Evolutionary conservation across 1,140 invertebrate species (phyloP), one percentile per base, ranked within the genome.

Genomic region (Druon quercuslanigerum): DNA sequence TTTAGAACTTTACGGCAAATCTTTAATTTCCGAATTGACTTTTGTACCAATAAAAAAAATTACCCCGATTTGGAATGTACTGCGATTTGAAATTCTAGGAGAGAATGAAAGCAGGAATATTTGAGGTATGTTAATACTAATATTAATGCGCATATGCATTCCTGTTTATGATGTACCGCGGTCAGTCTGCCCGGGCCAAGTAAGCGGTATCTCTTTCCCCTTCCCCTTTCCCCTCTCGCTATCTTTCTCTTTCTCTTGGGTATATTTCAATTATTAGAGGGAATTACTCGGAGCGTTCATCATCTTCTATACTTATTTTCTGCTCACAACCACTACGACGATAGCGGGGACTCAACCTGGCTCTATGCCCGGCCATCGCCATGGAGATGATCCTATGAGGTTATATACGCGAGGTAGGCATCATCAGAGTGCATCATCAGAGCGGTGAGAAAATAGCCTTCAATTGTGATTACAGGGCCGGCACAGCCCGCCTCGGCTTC

Each of bases 181-280:
- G 40, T 46, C 40, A 46, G 40, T 46, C 40, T 46, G 40, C 40
- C 40, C 40, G 40, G 40, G 40, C 40, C 40, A 46, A 46, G 40
- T 46, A 11, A 46, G 40, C 40, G 40, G 40, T 46, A 19, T 70
- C 60, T 70, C 13, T 20, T 4, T 70, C 19, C 16, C 72, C 17
- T 51, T 51, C 50, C 52, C 72, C n/a, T 20, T 73, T 20, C 20
- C 9, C 25, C 25, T 33, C 25, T 33, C 3, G 5, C 25, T 33
- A 33, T 74, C 74, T 74, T 72, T 72, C 71, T 76, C 73, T 76
- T 76, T 84, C 84, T 85, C 86, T 86, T 84, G 87, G 87, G 89
- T 89, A 89, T 89, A 92, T 91, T 92, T 92, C 91, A 92, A 92
- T 92, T 92, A 92, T 92, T 92, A 91, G 87, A 90, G 89, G 87